phyloP scores from a whole-genome alignment of 1,140 invertebrate genomes.

The Pinna nobilis region DNA sequence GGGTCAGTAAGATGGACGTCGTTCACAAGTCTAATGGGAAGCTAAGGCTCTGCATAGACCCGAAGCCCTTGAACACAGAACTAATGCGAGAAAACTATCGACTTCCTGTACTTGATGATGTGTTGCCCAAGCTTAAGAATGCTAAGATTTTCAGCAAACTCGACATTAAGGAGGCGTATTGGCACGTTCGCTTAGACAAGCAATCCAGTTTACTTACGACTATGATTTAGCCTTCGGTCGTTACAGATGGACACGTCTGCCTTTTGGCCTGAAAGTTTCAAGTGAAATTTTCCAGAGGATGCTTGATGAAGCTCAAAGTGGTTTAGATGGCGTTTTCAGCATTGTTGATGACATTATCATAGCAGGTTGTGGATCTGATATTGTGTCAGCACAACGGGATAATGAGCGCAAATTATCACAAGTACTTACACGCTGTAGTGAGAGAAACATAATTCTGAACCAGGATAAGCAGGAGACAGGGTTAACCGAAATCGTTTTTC shows the following conservation, averaged over 20 bases:
- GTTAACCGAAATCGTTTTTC: background rate
- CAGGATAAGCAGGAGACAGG: background rate
- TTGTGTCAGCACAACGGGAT: background rate
- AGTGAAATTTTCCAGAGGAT: no score
- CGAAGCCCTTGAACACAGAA: conserved; percentile 49
- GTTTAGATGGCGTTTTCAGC: no score
- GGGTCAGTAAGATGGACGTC: no score
- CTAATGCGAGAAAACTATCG: conserved; percentile 42
- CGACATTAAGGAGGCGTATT: conserved; percentile 49
- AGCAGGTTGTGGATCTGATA: background rate
- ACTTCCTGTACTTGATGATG: conserved; percentile 50
- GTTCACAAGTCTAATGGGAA: no score
- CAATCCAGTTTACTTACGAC: conserved; percentile 35
- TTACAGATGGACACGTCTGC: no score
- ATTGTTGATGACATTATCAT: no score
- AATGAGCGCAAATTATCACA: background rate
- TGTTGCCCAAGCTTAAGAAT: conserved; percentile 37
- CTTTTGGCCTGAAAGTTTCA: no score
- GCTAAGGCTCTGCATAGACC: conserved; percentile 61
- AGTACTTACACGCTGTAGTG: background rate
- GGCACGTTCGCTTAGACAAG: conserved; percentile 48
- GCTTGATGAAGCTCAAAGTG: no score
- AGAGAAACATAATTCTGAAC: background rate
- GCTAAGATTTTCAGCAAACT: conserved; percentile 50
- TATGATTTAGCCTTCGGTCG: no score